Conservation (phyloP, 1,140 invertebrate species). For the Agrilus planipennis region DNA sequence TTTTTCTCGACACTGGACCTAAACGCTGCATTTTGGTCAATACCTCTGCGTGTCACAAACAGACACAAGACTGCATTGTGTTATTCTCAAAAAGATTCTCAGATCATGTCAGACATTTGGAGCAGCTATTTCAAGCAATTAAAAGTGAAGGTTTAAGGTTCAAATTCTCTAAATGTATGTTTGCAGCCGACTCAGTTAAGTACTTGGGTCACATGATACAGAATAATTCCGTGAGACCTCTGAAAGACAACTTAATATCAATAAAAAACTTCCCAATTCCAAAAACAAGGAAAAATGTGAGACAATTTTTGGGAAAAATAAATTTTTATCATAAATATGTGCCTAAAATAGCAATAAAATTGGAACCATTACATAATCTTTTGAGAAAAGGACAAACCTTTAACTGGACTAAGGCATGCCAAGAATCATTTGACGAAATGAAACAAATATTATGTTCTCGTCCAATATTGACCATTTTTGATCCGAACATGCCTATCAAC, state of each 20-base stretch:
- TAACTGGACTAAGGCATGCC: slow-evolving; percentile 1
- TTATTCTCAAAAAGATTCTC: slow-evolving; percentile 28
- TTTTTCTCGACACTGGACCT: no score
- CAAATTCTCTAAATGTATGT: no score
- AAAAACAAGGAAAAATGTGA: slow-evolving; percentile 12
- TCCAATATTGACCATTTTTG: slow-evolving; percentile 1
- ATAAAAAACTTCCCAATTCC: slow-evolving; percentile 17
- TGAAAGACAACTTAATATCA: slow-evolving; percentile 19
- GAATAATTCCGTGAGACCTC: slow-evolving; percentile 16
- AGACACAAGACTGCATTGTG: no score
- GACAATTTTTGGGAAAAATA: slow-evolving; percentile 18
- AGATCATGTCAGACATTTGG: no score
- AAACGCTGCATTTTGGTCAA: no score
- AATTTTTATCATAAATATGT: slow-evolving; percentile 1
- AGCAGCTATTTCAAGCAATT: no score
- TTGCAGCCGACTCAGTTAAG: no score
- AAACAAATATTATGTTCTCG: slow-evolving; percentile 6
- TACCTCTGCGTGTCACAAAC: no score
- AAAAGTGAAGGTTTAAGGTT: no score
- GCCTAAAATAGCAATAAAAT: not conserved
- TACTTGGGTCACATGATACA: no score
- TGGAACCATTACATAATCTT: no score
- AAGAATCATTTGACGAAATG: slow-evolving; percentile 3
- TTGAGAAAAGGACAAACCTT: slow-evolving; percentile 2
- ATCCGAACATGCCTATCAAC: not conserved